Conservation (phyloP, 1,140 invertebrate genomes). For the Drosophila parabipectinata region DNA sequence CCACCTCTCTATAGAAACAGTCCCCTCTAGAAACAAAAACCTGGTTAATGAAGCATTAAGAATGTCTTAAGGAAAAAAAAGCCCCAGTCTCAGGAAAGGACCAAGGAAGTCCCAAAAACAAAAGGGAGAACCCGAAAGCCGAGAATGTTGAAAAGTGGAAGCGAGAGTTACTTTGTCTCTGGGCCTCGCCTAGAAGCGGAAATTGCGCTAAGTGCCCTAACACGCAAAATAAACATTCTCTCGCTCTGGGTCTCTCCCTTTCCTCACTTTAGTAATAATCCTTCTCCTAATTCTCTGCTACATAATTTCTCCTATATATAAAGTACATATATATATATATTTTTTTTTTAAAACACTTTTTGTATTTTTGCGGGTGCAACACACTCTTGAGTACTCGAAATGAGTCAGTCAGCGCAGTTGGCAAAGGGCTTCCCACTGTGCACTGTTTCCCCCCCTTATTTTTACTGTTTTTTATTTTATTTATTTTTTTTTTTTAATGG, state of each 20-base stretch:
- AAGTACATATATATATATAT: too few relatives aligned
- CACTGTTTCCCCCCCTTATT: constrained; percentile 8
- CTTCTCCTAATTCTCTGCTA: constrained; percentile 23
- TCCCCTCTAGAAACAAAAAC: not conserved
- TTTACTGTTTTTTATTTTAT: constrained; percentile 12
- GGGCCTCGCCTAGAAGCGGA: constrained; percentile 56
- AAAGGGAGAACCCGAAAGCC: not conserved
- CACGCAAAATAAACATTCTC: constrained; percentile 74
- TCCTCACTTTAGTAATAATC: constrained; percentile 33
- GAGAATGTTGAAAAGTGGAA: not conserved
- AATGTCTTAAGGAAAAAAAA: constrained; percentile 46
- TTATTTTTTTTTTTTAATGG: constrained; percentile 35
- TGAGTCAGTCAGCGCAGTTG: constrained; percentile 63
- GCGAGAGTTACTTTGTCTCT: constrained; percentile 31
- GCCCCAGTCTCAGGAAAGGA: not conserved
- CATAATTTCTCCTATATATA: constrained; percentile 1
- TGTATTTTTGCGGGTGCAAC: constrained; percentile 63
- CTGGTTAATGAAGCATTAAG: constrained; percentile 70
- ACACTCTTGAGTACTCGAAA: constrained; percentile 72
- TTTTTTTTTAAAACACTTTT: not conserved
- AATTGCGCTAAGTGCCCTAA: constrained; percentile 63
- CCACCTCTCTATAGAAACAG: too few relatives aligned
- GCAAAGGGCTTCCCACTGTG: constrained; percentile 44
- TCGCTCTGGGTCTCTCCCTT: not conserved
- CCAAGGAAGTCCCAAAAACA: not conserved